Base-by-base conservation (phyloP, 2,113 vertebrate genomes). In the Saguinus midas region DNA sequence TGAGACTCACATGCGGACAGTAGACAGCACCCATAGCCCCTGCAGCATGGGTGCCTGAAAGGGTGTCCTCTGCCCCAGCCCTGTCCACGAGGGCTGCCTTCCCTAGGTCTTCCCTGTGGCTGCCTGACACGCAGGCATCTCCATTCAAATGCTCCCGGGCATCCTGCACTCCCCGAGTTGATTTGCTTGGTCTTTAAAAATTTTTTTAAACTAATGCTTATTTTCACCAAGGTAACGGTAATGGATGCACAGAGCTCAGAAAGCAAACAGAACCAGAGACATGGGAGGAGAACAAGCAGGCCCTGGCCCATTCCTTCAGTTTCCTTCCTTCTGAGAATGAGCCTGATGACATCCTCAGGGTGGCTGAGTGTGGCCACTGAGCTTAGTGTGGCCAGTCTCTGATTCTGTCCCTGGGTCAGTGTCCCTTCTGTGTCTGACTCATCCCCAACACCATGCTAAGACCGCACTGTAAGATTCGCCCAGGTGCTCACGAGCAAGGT, bases 391-490 rank as follows among this genome's bases (percentile, higher is more conserved):
- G 27, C 21, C 3, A 18, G 29, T 43, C 32, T 17, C 37, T 20
- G 52, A 48, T 45, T 13, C 52, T 76, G 43, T 43, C 66, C 0
- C 43, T 52, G 43, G 35, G 61, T 35, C 35, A 17, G 40, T 35
- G 35, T 43, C 25, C 29, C 45, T 45, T 32, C 35, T 32, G 23
- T 5, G 78, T 40, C 86, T 87, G 14, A n/a, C 10, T 52, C 9
- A 43, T 48, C 8, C 29, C 87, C n/a, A 52, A 40, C n/a, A 21
- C 43, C 16, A 48, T 29, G 27, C 58, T 64, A 29, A 13, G 27
- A 13, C 12, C 27, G 6, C 1, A 1, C 45, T 3, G 16, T 64
- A 16, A 1, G 21, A 23, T 37, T 32, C 12, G 4, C 45, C 16
- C 43, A 40, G 35, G 40, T 40, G 45, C 12, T 40, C 8, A 16